These are phyloP conservation scores for Drosophila melanica DNA, from an alignment of 1,140 invertebrate genomes.

Conservation along the genomic window DNA sequence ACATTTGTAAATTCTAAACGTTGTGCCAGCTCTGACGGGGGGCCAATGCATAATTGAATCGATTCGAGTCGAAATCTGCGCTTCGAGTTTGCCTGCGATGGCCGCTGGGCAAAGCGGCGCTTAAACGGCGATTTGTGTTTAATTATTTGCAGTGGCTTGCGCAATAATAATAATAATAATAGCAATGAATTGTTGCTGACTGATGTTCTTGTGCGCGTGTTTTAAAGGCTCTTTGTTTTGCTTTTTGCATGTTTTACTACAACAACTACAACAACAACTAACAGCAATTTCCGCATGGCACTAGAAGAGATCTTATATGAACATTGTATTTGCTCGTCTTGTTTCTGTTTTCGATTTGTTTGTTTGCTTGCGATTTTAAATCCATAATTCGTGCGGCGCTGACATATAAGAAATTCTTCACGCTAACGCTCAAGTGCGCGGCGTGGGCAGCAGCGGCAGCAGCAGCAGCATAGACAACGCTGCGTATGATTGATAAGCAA, in stretches of 20 bases:
- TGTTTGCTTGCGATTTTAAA: conserved; percentile 62
- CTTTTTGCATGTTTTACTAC: conserved; percentile 37
- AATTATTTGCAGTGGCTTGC: conserved; percentile 64
- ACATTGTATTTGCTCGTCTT: conserved; percentile 42
- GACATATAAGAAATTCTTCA: conserved; percentile 67
- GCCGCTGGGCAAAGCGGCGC: conserved; percentile 38
- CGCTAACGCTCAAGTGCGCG: conserved; percentile 46
- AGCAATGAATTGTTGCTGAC: conserved; percentile 67
- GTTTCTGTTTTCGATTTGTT: conserved; percentile 54
- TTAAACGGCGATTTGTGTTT: conserved; percentile 62
- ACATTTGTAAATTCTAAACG: conserved; percentile 54
- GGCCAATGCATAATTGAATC: conserved; percentile 42
- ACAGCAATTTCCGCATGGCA: conserved; percentile 75
- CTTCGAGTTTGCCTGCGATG: conserved; percentile 3
- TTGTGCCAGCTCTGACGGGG: conserved; percentile 20
- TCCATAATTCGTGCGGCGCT: conserved; percentile 70
- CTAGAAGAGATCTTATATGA: conserved; percentile 32
- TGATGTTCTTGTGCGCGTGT: conserved; percentile 34
- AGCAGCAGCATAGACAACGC: conserved; percentile 30
- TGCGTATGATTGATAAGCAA: conserved; percentile 80
- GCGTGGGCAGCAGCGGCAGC: conserved; percentile 41
- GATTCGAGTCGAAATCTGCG: conserved; percentile 7
- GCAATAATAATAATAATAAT: conserved; percentile 59
- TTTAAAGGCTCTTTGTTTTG: conserved; percentile 47
- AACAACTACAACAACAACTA: conserved; percentile 34